These are phyloP conservation scores for Beroe ovata DNA, from an alignment of 37 sponge, comb jelly and placozoan species.

Conservation along the genomic window DNA sequence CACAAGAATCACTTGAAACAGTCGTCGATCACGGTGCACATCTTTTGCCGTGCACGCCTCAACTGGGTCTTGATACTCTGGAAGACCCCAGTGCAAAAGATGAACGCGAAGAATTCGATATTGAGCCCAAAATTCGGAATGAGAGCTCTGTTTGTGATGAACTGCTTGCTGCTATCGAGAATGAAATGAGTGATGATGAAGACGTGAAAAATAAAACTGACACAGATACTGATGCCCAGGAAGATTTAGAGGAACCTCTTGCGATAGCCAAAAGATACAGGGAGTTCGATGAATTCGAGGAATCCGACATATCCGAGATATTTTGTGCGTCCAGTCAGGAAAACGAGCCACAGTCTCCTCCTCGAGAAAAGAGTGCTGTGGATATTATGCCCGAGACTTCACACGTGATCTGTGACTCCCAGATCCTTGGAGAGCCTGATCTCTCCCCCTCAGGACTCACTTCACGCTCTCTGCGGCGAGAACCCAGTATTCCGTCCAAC, in stretches of 20 bases:
- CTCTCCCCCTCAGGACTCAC: background rate
- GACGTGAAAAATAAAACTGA: background rate
- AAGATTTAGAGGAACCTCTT: too few species aligned
- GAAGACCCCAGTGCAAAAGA: background rate
- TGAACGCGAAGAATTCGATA: background rate
- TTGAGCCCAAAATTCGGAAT: background rate
- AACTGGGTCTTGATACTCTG: slow-evolving; percentile 1
- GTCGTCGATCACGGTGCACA: background rate
- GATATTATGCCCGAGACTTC: background rate
- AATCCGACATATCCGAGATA: background rate
- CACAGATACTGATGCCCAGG: background rate
- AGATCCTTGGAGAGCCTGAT: background rate
- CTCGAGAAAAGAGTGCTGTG: background rate
- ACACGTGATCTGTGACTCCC: background rate
- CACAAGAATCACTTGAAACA: background rate
- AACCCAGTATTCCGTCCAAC: slow-evolving; percentile 30
- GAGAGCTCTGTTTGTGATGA: background rate
- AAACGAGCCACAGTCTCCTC: background rate
- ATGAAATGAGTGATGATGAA: background rate
- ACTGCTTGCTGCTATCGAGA: background rate
- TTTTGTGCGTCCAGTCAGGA: background rate
- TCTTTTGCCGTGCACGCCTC: background rate
- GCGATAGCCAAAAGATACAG: background rate
- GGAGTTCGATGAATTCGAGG: background rate
- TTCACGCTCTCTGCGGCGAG: background rate